phyloP scores from a whole-genome alignment of 53 echinoderm and acorn worm genomes.

The Holothuria scabra region DNA sequence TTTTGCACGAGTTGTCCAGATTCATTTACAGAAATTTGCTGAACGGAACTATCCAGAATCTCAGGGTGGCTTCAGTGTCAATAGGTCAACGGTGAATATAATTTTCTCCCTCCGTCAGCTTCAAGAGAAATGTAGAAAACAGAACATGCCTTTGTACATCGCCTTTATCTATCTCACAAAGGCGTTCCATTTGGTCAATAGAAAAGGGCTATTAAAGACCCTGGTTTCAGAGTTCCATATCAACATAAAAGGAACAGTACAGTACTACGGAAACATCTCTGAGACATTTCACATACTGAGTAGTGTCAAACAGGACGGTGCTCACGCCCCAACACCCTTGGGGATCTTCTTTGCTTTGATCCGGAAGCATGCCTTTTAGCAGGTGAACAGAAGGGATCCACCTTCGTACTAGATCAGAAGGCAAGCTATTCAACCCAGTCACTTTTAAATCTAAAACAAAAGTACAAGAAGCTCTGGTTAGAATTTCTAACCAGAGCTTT shows the following conservation, averaged over 20 bases:
- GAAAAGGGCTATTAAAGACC: slow-evolving; percentile 16
- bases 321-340: slow-evolving; percentile 54
- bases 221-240: slow-evolving; percentile 34
- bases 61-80: slow-evolving; percentile 45
- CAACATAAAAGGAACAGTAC: slow-evolving; percentile 28
- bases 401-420: slow-evolving; percentile 59
- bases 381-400: slow-evolving; percentile 34
- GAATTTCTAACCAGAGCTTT: too few relatives aligned
- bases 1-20: slow-evolving; percentile 32
- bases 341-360: slow-evolving; percentile 63
- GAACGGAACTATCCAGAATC: slow-evolving; percentile 56
- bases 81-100: slow-evolving; percentile 39
- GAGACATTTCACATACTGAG: slow-evolving; percentile 45
- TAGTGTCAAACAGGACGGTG: slow-evolving; percentile 60
- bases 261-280: slow-evolving; percentile 40
- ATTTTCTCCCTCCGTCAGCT: slow-evolving; percentile 51
- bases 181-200: slow-evolving; percentile 28
- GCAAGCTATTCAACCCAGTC: slow-evolving; percentile 59
- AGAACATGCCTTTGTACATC: background rate
- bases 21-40: slow-evolving; percentile 26
- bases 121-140: slow-evolving; percentile 11
- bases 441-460: slow-evolving; percentile 52
- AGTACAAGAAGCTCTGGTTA: slow-evolving; percentile 34
- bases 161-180: slow-evolving; percentile 35
- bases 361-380: slow-evolving; percentile 46